Evolutionary conservation across 2,113 vertebrate genomes (phyloP).

Genomic region (Leptodactylus fuscus): DNA sequence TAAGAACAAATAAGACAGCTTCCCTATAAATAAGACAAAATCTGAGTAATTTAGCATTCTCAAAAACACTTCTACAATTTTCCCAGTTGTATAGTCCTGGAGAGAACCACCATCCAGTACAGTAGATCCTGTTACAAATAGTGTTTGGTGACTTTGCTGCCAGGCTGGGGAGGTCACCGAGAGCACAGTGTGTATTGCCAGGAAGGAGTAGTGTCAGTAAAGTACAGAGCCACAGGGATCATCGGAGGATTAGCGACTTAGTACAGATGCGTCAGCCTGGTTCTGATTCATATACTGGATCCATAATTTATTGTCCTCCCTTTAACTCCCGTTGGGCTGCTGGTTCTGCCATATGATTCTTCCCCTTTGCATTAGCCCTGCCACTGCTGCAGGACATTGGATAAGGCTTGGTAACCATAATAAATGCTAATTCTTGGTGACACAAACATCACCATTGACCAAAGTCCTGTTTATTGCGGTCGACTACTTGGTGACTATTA

Average conservation of each 20-base stretch:
- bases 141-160: neutral
- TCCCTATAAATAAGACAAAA: too few relatives aligned
- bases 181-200: conserved; percentile 50
- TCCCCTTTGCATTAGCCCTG: neutral
- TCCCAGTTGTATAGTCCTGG: neutral
- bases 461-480: neutral
- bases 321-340: conserved; percentile 23
- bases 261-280: conserved; percentile 50
- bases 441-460: neutral
- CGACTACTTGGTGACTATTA: neutral
- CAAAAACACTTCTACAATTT: neutral
- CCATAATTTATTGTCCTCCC: conserved; percentile 8
- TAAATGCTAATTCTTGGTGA: neutral
- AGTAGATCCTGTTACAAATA: neutral
- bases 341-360: neutral
- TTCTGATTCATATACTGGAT: conserved; percentile 56
- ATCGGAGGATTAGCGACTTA: conserved; percentile 51
- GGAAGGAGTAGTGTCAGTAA: conserved; percentile 49
- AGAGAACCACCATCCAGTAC: neutral
- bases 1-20: neutral
- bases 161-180: conserved; percentile 49
- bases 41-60: neutral
- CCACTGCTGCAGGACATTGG: neutral
- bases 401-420: neutral
- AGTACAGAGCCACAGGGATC: conserved; percentile 48